Conservation (phyloP, 2,113 vertebrate genomes). For the Lagopus leucura region DNA sequence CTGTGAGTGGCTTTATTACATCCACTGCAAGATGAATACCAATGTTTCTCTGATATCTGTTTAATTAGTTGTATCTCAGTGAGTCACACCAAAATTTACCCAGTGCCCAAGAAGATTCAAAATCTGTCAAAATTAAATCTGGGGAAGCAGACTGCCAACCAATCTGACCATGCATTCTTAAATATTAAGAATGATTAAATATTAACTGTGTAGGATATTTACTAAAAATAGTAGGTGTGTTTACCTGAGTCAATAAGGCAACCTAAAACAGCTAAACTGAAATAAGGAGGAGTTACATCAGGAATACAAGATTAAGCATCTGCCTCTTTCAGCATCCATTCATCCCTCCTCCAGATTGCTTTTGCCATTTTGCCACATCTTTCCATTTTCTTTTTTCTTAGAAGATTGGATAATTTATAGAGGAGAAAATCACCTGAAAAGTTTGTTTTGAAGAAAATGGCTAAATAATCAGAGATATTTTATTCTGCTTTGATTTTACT, state of each 20-base stretch:
- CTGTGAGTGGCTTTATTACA: background rate
- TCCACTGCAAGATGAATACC: accelerated
- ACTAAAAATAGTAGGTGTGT: background rate
- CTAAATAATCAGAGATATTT: background rate
- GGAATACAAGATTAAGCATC: background rate
- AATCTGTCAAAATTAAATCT: background rate
- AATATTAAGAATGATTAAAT: background rate
- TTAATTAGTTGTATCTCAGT: background rate
- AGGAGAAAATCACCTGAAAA: accelerated
- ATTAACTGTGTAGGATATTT: background rate
- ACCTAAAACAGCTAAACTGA: background rate
- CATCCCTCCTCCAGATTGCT: background rate
- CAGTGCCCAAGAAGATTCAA: accelerated
- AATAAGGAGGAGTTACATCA: background rate
- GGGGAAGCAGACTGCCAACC: background rate
- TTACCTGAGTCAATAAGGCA: background rate
- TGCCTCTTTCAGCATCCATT: background rate
- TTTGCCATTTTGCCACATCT: background rate
- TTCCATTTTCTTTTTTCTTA: background rate
- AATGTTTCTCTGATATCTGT: background rate
- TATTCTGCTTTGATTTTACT: background rate
- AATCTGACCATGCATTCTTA: background rate
- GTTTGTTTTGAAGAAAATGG: background rate
- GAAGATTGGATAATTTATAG: background rate
- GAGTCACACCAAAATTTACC: background rate